Conservation (phyloP, 1,140 invertebrate species). For the Phortica variegata region DNA sequence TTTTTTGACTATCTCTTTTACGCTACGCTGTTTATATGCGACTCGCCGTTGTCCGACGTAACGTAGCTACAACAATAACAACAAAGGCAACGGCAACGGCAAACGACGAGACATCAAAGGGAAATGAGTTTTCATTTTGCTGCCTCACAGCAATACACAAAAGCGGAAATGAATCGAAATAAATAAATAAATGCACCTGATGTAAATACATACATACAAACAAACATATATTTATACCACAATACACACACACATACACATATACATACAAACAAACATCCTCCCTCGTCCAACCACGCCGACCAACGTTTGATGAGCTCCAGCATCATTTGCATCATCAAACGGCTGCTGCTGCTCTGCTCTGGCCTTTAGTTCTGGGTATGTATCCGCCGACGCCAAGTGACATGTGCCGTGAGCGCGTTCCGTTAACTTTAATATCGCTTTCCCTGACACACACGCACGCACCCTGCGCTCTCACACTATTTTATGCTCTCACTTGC, state of each 20-base stretch:
- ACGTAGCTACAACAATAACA: slow-evolving; percentile 13
- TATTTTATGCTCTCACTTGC: no score
- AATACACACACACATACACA: not conserved
- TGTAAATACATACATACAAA: slow-evolving; percentile 2
- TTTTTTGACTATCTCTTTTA: slow-evolving; percentile 13
- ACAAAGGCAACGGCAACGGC: slow-evolving; percentile 7
- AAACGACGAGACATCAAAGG: slow-evolving; percentile 39
- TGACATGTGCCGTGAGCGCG: slow-evolving; percentile 18
- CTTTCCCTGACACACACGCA: slow-evolving; percentile 22
- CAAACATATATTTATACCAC: not conserved
- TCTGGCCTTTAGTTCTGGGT: no score
- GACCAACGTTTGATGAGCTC: not conserved
- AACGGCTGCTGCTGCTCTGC: no score
- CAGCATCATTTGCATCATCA: slow-evolving; percentile 24
- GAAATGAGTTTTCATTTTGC: slow-evolving; percentile 56
- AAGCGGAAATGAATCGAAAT: slow-evolving; percentile 56
- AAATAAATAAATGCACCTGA: slow-evolving; percentile 53
- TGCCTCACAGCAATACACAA: no score
- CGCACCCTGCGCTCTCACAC: not conserved
- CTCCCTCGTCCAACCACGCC: not conserved
- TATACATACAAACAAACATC: not conserved
- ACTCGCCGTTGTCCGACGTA: not conserved
- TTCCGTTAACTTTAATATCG: no score
- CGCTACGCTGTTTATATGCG: slow-evolving; percentile 4
- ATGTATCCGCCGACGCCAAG: not conserved